Percentiles rank a stretch among this genome's conserved stretches.
Evolutionary conservation across 1,140 invertebrate species (phyloP).

Genomic region (Philopotamus ludificatus): DNA sequence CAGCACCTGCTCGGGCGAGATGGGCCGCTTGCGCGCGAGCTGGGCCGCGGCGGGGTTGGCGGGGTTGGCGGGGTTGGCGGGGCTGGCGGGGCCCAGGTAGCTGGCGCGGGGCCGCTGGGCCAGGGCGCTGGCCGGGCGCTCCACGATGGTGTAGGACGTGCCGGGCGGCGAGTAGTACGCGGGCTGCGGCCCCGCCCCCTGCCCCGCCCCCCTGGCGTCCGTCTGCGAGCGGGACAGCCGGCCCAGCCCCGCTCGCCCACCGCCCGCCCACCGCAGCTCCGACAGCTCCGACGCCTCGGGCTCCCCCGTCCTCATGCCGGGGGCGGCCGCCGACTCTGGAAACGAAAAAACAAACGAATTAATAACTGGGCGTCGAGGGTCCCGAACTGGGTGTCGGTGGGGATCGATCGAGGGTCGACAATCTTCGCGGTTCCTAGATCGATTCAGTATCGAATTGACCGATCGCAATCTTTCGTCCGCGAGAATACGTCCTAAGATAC

Average conservation of each 20-base stretch:
- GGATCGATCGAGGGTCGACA: no score
- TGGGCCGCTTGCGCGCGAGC: slow-evolving; percentile 66
- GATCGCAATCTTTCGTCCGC: no score
- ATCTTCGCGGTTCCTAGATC: no score
- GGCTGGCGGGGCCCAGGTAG: slow-evolving; percentile 59
- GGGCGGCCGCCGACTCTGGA: slow-evolving; percentile 44
- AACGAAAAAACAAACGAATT: slow-evolving; percentile 14
- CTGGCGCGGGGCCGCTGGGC: slow-evolving; percentile 64
- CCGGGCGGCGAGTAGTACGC: slow-evolving; percentile 67
- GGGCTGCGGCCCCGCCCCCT: slow-evolving; percentile 45
- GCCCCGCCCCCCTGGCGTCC: slow-evolving; percentile 51
- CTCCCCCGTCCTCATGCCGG: slow-evolving; percentile 58
- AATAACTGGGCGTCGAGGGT: no score
- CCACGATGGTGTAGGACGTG: slow-evolving; percentile 82
- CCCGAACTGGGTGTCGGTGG: background rate
- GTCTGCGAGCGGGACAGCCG: slow-evolving; percentile 53
- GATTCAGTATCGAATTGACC: no score
- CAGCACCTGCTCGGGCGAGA: slow-evolving; percentile 77
- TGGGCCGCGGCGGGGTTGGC: slow-evolving; percentile 46
- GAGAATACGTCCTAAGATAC: no score
- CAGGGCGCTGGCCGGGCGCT: slow-evolving; percentile 73
- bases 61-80: slow-evolving; percentile 40
- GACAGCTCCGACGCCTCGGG: slow-evolving; percentile 55
- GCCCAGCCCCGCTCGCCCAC: slow-evolving; percentile 53
- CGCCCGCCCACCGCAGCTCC: slow-evolving; percentile 53